Evolutionary conservation across 23 tunicate species (phyloP), one percentile per base, ranked within the genome.

Genomic region (Styela clava): DNA sequence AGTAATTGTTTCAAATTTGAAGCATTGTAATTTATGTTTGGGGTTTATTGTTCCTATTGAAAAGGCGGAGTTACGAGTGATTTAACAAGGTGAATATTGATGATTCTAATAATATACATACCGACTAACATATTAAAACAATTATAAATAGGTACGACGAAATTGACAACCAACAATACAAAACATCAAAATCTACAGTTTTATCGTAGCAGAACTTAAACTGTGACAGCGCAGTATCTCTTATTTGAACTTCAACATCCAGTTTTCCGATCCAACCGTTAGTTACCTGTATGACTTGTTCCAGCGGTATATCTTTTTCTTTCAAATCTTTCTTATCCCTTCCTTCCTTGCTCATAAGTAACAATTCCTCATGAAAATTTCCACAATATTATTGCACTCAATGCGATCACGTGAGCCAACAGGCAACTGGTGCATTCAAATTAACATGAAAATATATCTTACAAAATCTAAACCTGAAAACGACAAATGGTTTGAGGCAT

Each of bases 241-340:
- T n/a, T n/a, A n/a, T n/a, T n/a, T n/a, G n/a, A n/a, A n/a, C n/a
- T n/a, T n/a, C n/a, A n/a, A n/a, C n/a, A n/a, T n/a, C n/a, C n/a
- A n/a, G n/a, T n/a, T n/a, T n/a, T n/a, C n/a, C n/a, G n/a, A n/a
- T n/a, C 56, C 9, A 44, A 44, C 12, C 0, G 0, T 77, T 25
- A 67, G 30, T 31, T 72, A 88, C 94, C 79, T 88, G 94, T 69
- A 88, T 79, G 9, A 79, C 94, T 88, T 88, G 87, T 79, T 88
- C 94, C 31, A 88, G 73, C 18, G 94, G 83, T 62, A 88, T 72
- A 36, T 88, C 94, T 72, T 61, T 73, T 0, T 19, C 22, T 29
- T 27, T 25, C 0, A 18, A 29, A 25, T 67, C 31, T 1, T 29
- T 67, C 1, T 67, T 29, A 67, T 29, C 71, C 30, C 71, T 22